Base-by-base conservation (phyloP, 2,113 vertebrate species). In the Pituophis catenifer region DNA sequence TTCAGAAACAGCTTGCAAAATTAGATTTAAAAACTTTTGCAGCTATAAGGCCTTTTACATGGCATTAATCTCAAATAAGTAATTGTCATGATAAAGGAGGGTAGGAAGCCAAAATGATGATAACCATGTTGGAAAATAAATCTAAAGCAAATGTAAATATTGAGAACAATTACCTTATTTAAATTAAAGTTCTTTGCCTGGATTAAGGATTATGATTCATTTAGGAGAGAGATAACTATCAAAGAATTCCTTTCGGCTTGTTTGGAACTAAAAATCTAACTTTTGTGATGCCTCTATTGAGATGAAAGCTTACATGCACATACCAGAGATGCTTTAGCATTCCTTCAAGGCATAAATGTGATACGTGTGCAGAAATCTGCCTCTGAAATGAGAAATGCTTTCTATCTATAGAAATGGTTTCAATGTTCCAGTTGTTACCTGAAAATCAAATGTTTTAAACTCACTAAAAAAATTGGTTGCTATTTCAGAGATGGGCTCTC, bases 211-310 rank as follows among this genome's bases (percentile, higher is more conserved):
- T 89, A 50, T 75, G 24, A 57, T 0, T 0, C 13, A 9, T 90
- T 11, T 62, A 0, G 58, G 53, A 53, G 94, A 94, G 92, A 95
- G 33, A 33, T 89, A 44, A 38, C 91, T 21, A 2, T 57, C 26
- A 92, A 95, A 93, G 3, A 54, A 90, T 86, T 8, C 90, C 5
- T 44, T 94, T 29, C 4, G 0, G 3, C 15, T 44, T 89, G 19
- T 92, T 94, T 93, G 95, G 95, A 95, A 96, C 92, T 93, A 89
- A n/a, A 75, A 92, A 57, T 94, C 0, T 12, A 94, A 59, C 89
- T 26, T 1, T 90, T 19, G 19, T 29, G 93, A 97, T 96, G 94
- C 93, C 94, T 97, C 93, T 95, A 94, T 96, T 94, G 94, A 92
- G 92, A 44, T 90, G 24, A 62, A 91, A 94, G 93, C 91, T 88